phyloP scores from a whole-genome alignment of 1,140 invertebrate genomes.

The Zophobas morio region DNA sequence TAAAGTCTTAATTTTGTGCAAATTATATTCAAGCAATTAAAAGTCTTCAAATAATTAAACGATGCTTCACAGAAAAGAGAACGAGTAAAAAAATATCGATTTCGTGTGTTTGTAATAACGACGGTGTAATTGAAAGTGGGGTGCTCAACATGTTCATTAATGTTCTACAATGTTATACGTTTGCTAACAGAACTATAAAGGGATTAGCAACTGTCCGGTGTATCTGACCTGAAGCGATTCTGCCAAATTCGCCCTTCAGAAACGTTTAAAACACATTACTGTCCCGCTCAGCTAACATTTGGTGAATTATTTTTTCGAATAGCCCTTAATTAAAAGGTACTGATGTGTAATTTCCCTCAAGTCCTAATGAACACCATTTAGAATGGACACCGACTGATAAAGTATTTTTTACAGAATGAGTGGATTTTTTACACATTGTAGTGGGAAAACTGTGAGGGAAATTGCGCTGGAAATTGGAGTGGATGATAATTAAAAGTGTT shows the following conservation, averaged over 20 bases:
- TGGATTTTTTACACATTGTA: not conserved
- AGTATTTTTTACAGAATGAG: not conserved
- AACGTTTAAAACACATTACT: constrained; percentile 31
- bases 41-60: constrained; percentile 29
- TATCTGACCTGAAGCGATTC: constrained; percentile 23
- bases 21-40: constrained; percentile 23
- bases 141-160: constrained; percentile 35
- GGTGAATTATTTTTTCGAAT: constrained; percentile 32
- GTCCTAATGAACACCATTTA: not conserved
- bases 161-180: constrained; percentile 37
- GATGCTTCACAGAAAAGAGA: not conserved
- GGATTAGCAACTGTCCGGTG: constrained; percentile 33
- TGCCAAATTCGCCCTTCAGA: constrained; percentile 15
- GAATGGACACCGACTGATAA: not conserved
- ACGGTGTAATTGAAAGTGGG: constrained; percentile 6
- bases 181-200: constrained; percentile 39
- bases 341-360: constrained; percentile 9
- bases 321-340: constrained; percentile 17
- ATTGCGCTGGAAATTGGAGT: too few species aligned
- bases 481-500: too few species aligned
- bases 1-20: constrained; percentile 1
- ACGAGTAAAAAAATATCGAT: constrained; percentile 11
- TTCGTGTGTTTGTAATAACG: constrained; percentile 5
- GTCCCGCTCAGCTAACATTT: constrained; percentile 16
- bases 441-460: too few species aligned